Evolutionary conservation across 2,797 vertebrate species (phyloP).

Genomic region (Ispidina picta): DNA sequence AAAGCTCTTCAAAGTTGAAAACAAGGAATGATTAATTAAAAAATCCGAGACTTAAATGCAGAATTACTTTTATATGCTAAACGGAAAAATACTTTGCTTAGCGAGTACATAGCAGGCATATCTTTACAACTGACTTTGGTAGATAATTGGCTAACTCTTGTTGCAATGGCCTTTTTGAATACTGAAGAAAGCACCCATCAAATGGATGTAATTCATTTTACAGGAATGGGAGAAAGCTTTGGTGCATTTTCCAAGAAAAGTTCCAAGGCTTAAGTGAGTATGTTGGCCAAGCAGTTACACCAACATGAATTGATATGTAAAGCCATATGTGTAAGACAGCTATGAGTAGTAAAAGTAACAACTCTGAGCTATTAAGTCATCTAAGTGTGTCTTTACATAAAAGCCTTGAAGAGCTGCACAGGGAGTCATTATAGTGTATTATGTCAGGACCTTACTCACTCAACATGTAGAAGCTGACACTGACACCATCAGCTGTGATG

Average conservation of each 20-base stretch:
- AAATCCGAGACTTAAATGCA: not conserved
- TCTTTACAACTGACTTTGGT: conserved; percentile 24
- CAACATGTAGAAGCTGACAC: conserved; percentile 30
- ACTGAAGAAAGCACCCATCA: conserved; percentile 36
- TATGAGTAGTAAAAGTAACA: conserved; percentile 62
- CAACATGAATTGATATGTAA: conserved; percentile 25
- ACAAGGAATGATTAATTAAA: conserved; percentile 32
- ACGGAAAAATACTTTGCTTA: not conserved
- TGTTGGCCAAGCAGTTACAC: conserved; percentile 29
- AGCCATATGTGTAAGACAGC: conserved; percentile 44
- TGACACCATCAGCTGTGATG: conserved; percentile 53
- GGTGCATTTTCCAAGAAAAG: conserved; percentile 60
- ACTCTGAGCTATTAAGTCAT: conserved; percentile 38
- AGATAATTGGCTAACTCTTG: conserved; percentile 1
- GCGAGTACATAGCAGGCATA: not conserved
- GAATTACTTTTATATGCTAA: conserved; percentile 20
- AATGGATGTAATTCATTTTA: conserved; percentile 22
- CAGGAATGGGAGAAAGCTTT: not conserved
- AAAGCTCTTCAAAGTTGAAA: conserved; percentile 25
- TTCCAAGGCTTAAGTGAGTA: conserved; percentile 18
- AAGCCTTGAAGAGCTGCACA: conserved; percentile 52
- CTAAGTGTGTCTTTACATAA: conserved; percentile 64
- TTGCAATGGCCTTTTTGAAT: not conserved
- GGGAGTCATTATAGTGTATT: conserved; percentile 61
- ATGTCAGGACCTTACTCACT: conserved; percentile 60